Evolutionary conservation across 2,888 invertebrate genomes (phyloP).

Genomic region (Pristionchus arcanus): DNA sequence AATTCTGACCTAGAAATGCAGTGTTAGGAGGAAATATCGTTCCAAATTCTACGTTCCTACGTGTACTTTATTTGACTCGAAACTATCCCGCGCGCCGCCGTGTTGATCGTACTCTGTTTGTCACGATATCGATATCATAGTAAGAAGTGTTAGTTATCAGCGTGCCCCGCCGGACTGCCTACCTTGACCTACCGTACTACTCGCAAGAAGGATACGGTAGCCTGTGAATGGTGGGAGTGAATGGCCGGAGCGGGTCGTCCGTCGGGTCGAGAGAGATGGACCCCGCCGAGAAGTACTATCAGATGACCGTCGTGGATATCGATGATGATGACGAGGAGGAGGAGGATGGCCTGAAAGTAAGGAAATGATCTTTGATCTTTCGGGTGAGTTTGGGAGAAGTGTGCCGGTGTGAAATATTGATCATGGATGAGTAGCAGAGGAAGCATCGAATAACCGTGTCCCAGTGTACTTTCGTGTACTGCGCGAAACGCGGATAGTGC

Average conservation of each 20-base stretch:
- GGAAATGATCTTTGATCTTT: neutral
- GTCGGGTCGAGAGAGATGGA: slow-evolving; percentile 44
- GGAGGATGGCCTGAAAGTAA: neutral
- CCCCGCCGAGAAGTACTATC: slow-evolving; percentile 64
- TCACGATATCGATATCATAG: too few species aligned
- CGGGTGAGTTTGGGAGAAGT: neutral
- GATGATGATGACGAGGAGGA: slow-evolving; percentile 61
- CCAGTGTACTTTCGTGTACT: neutral
- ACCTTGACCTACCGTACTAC: neutral
- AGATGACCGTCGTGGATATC: slow-evolving; percentile 69
- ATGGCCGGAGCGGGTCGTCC: slow-evolving; percentile 3
- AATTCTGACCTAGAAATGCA: neutral
- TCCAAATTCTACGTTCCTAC: too few species aligned
- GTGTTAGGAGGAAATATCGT: neutral
- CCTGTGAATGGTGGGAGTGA: slow-evolving; percentile 22
- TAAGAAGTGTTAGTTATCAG: neutral
- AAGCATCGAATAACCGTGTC: too few species aligned
- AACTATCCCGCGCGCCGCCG: neutral
- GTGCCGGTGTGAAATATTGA: too few species aligned
- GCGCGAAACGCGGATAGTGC: neutral
- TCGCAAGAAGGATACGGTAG: neutral
- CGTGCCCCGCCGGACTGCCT: neutral
- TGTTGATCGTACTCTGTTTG: too few species aligned
- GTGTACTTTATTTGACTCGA: neutral
- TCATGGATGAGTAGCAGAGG: too few species aligned